These are phyloP conservation scores for Bombus turneri DNA, from an alignment of 1,140 invertebrate genomes.

Conservation along the genomic window DNA sequence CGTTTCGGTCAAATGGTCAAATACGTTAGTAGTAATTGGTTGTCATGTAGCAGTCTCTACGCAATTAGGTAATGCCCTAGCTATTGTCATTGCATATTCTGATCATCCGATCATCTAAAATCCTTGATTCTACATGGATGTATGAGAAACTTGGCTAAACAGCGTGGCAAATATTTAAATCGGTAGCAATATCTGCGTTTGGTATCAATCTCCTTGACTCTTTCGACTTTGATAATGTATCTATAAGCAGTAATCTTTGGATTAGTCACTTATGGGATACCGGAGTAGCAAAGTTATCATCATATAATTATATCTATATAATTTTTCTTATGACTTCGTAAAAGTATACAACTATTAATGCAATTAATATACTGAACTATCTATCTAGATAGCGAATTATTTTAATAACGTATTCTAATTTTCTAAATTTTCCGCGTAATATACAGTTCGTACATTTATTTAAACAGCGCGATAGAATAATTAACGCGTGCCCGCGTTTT, in stretches of 20 bases:
- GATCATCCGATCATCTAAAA: slow-evolving; percentile 1
- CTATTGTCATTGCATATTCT: neutral
- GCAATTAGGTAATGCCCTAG: slow-evolving; percentile 6
- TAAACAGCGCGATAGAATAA: neutral
- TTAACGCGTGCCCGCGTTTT: too few relatives aligned
- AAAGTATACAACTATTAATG: neutral
- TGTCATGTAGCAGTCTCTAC: neutral
- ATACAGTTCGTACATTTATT: neutral
- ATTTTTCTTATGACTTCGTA: too few relatives aligned
- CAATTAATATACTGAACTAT: too few relatives aligned
- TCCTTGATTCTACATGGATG: neutral
- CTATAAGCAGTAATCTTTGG: neutral
- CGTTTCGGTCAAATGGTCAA: slow-evolving; percentile 22
- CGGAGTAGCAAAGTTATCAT: too few relatives aligned
- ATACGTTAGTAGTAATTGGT: slow-evolving; percentile 18
- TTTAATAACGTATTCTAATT: neutral
- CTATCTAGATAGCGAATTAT: too few relatives aligned
- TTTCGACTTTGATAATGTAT: neutral
- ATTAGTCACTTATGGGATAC: neutral
- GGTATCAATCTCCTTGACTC: neutral
- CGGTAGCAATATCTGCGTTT: neutral
- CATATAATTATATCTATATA: too few relatives aligned
- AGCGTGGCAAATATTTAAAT: neutral
- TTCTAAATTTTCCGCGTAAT: neutral
- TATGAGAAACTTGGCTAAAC: neutral